Evolutionary conservation across 2,888 invertebrate species (phyloP), one percentile per base, ranked within the genome.

Genomic region (Cacoxenus indagator): DNA sequence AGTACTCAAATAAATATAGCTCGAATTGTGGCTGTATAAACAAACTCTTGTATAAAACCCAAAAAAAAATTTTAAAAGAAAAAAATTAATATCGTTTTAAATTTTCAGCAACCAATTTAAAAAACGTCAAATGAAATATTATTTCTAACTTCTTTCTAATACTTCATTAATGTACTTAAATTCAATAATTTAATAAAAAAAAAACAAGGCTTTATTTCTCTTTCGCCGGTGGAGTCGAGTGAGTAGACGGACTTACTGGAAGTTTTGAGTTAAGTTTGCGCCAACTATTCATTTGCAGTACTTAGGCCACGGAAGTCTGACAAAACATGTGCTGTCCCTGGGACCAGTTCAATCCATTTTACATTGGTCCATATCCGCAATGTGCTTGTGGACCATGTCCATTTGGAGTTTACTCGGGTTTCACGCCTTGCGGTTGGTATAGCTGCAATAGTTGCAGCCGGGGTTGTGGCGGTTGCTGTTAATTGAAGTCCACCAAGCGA

Each of bases 361-460:
- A 80, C 27, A 48, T 80, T 8, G 79, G 82, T 0, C 79, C 79
- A 0, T 77, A 69, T 68, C 82, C 82, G 0, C 68, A 69, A 0
- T 68, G 64, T 3, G 62, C 82, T 0, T 77, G 74, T 26, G 66
- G 70, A 0, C 68, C 72, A 2, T 82, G 75, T 61, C 71, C 77
- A 1, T 72, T 68, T 51, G 79, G 81, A 0, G 68, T 67, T 1
- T 77, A 67, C 29, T 82, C 77, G 0, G 75, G 76, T 0, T 81
- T 17, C 19, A 9, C 26, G 1, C 73, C 73, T 0, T 82, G 78
- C 24, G 70, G 74, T 2, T 76, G 83, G 48, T n/a, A 48, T 17
- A n/a, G 48, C n/a, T 17, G 48, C 6, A 6, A 6, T 8, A 17
- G 48, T 48, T 48, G 48, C 48, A 1, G 48, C 19, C 17, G 17